phyloP scores from a whole-genome alignment of 2,113 vertebrate genomes.

The Macrotus californicus region DNA sequence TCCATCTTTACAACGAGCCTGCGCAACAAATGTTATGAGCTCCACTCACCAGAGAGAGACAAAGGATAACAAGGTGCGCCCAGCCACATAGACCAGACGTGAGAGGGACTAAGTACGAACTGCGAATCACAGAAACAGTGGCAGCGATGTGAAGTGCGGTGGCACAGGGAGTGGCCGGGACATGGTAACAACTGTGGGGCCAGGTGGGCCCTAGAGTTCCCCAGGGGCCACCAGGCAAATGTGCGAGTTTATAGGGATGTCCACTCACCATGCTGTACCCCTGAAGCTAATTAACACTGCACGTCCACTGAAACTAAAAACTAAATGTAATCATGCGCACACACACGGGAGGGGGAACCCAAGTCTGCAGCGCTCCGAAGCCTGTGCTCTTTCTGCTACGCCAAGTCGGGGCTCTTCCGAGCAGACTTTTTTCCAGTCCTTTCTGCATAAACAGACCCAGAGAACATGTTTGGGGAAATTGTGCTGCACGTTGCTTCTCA shows the following conservation, averaged over 20 bases:
- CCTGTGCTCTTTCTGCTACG: neutral
- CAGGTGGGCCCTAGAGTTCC: neutral
- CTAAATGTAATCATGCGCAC: neutral
- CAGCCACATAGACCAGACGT: neutral
- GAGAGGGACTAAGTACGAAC: neutral
- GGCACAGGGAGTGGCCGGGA: neutral
- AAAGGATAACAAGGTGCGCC: neutral
- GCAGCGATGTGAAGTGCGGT: neutral
- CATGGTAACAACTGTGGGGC: neutral
- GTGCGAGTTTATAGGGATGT: too few relatives aligned
- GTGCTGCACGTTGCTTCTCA: neutral
- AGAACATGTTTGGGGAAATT: neutral
- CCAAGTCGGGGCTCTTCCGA: neutral
- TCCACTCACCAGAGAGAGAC: neutral
- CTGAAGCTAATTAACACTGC: fast-evolving
- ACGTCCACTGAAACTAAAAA: neutral
- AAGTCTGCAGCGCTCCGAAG: neutral
- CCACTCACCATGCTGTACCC: neutral
- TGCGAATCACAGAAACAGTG: neutral
- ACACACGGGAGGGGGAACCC: too few relatives aligned
- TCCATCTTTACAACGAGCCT: neutral
- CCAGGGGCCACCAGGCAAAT: fast-evolving
- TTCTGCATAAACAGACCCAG: neutral
- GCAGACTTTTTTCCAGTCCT: neutral
- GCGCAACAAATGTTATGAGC: fast-evolving